phyloP scores from a whole-genome alignment of 2,113 vertebrate species.

The Panthera tigris region DNA sequence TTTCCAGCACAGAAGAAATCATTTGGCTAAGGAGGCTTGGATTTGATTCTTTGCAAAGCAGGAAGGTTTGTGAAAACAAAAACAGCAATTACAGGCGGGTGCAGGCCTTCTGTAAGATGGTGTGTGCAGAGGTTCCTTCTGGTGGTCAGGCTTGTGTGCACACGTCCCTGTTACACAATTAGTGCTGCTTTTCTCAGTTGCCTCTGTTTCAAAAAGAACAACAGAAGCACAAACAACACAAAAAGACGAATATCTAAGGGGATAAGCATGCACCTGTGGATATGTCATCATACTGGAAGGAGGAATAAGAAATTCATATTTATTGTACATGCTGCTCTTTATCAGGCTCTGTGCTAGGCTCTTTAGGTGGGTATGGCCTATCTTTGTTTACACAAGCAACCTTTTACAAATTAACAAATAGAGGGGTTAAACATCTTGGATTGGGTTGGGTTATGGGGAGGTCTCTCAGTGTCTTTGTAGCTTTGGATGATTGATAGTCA shows the following conservation, averaged over 20 bases:
- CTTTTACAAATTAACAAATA: neutral
- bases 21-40: conserved; percentile 36
- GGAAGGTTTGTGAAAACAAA: conserved; percentile 45
- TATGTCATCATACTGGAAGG: neutral
- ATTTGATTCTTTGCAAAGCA: conserved; percentile 12
- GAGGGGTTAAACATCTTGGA: neutral
- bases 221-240: neutral
- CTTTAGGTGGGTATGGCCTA: neutral
- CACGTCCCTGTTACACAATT: neutral
- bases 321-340: too few relatives aligned
- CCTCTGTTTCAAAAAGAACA: neutral
- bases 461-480: neutral
- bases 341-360: neutral
- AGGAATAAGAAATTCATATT: neutral
- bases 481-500: neutral
- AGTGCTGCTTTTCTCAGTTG: neutral
- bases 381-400: neutral
- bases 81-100: neutral
- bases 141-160: neutral
- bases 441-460: neutral
- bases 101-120: neutral
- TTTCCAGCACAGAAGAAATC: conserved; percentile 15
- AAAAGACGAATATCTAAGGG: neutral
- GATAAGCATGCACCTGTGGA: fast-evolving
- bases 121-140: neutral